A percentile compares a stretch with the other conserved stretches of the same genome.
phyloP scores from a whole-genome alignment of 2,113 vertebrate genomes.

The Oreochromis niloticus region DNA sequence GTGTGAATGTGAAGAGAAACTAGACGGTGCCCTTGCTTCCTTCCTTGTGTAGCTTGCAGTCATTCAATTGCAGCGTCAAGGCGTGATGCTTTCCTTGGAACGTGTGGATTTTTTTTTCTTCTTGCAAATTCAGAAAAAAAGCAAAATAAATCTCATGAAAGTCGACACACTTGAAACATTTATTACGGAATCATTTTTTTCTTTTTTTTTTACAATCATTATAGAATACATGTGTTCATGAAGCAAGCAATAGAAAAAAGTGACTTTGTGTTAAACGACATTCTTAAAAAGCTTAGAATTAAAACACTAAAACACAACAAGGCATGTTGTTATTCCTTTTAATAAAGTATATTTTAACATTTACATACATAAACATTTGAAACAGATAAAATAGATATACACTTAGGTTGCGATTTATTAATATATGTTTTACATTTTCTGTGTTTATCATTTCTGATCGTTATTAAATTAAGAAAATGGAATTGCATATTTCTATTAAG shows the following conservation, averaged over 20 bases:
- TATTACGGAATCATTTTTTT: conserved; percentile 51
- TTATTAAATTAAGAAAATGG: conserved; percentile 14
- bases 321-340: conserved; percentile 27
- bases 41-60: not conserved
- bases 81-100: not conserved
- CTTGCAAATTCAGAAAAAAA: not conserved
- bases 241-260: conserved; percentile 47
- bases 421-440: not conserved
- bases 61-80: not conserved
- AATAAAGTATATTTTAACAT: conserved; percentile 43
- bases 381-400: conserved; percentile 48
- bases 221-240: conserved; percentile 62
- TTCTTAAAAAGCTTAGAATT: conserved; percentile 53
- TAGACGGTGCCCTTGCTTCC: not conserved
- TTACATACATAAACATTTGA: conserved; percentile 32
- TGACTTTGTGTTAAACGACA: conserved; percentile 36
- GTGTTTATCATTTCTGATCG: not conserved
- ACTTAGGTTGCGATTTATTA: not conserved
- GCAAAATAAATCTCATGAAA: not conserved
- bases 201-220: conserved; percentile 81
- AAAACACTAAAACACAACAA: conserved; percentile 39
- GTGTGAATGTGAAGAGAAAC: conserved; percentile 5
- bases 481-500: conserved; percentile 26
- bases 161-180: conserved; percentile 53
- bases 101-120: not conserved